A percentile compares a stretch with the other conserved stretches of the same genome.
Conservation (phyloP, 2,113 vertebrate genomes). For the Psettodes erumei region DNA sequence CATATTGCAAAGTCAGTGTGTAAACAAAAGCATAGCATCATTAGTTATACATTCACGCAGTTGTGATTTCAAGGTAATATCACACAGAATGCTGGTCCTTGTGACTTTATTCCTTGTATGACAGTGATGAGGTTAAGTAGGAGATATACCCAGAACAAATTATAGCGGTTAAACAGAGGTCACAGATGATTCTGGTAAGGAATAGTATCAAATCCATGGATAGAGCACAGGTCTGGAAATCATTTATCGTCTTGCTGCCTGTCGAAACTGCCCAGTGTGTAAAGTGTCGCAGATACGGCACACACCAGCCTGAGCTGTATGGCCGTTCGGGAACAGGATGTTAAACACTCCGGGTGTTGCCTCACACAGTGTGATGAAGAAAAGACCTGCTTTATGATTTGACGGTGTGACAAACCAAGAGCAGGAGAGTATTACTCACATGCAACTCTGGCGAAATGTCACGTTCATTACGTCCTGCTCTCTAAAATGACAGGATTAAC, state of each 20-base stretch:
- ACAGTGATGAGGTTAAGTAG: background rate
- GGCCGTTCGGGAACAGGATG: conserved; percentile 55
- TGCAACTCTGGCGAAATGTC: conserved; percentile 13
- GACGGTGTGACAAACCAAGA: background rate
- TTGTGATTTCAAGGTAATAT: background rate
- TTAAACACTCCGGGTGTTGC: conserved; percentile 51
- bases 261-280: conserved; percentile 10
- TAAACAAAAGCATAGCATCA: conserved; percentile 10
- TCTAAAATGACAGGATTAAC: background rate
- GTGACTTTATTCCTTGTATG: conserved; percentile 6
- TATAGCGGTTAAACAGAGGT: background rate
- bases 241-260: background rate
- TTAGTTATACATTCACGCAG: background rate
- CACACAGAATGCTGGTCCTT: background rate
- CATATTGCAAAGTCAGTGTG: background rate
- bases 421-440: background rate
- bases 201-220: background rate
- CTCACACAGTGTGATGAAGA: conserved; percentile 33
- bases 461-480: background rate
- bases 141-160: background rate
- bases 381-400: conserved; percentile 13
- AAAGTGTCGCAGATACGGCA: background rate
- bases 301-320: conserved; percentile 1
- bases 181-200: background rate
- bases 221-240: conserved; percentile 13